Evolutionary conservation across 2,888 invertebrate species (phyloP), one percentile per base, ranked within the genome.

Genomic region (Erebia palarica): DNA sequence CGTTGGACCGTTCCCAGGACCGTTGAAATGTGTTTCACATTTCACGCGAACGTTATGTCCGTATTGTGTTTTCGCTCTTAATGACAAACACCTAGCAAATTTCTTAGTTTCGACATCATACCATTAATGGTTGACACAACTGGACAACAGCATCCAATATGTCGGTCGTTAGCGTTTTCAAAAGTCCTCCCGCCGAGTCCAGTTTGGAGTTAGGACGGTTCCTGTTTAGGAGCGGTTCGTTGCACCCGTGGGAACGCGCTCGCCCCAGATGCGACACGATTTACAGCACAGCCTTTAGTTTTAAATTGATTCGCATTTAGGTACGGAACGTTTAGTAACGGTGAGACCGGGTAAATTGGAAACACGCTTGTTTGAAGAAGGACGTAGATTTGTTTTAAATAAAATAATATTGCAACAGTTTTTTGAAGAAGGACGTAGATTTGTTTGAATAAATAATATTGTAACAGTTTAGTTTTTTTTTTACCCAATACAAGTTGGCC

Each of bases 121-220:
- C 27, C 9, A 59, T 1, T 5, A 44, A 1, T 16, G 27, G 77
- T 80, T 79, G 78, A 16, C 42, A 66, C 11, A 79, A 85, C 21
- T 88, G 89, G 84, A 77, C 47, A 82, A 78, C 36, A 74, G 27
- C 76, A 70, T 68, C 75, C 82, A 82, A 88, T 86, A 83, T 79
- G 77, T 81, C 80, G 84, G 82, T 87, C 86, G 90, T 89, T 89
- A 89, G 85, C 82, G 85, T 87, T 88, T 87, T 89, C 84, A 86
- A 88, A 87, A 88, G 88, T 89, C 84, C 84, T 84, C 82, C 81
- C 82, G 83, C 84, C 82, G 79, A 80, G 80, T 81, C 82, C 81
- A 82, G 85, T 85, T 87, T 80, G 81, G 79, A 83, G 81, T 80
- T 74, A 77, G 77, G 77, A 78, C 77, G 78, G 78, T 82, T 78